Conservation (phyloP, 2,888 invertebrate species). For the Eupithecia subumbrata region DNA sequence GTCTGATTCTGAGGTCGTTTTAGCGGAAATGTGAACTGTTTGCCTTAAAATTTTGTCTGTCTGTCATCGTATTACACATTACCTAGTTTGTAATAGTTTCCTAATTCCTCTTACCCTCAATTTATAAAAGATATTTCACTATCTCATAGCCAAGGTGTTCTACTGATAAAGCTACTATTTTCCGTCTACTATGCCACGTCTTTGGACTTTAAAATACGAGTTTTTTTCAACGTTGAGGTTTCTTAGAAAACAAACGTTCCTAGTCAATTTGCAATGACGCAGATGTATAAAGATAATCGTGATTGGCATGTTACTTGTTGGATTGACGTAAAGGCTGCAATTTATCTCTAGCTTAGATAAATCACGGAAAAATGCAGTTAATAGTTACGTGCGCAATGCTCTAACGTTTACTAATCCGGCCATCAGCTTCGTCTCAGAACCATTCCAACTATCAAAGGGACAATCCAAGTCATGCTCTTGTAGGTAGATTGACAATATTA, state of each 20-base stretch:
- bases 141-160: not conserved
- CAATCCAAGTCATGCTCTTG: not conserved
- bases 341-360: constrained; percentile 19
- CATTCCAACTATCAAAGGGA: not conserved
- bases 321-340: constrained; percentile 28
- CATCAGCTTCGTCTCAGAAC: not conserved
- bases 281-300: constrained; percentile 28
- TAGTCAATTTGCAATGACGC: constrained; percentile 29
- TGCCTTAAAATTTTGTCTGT: constrained; percentile 34
- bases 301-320: constrained; percentile 23
- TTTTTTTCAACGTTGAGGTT: not conserved
- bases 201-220: not conserved
- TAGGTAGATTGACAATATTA: not conserved
- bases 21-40: constrained; percentile 55
- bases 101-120: not conserved
- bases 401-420: not conserved
- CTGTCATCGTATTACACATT: constrained; percentile 3
- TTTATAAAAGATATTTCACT: not conserved
- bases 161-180: not conserved
- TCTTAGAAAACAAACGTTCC: constrained; percentile 12
- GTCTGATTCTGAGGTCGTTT: constrained; percentile 49
- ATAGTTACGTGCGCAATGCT: not conserved
- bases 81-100: not conserved
- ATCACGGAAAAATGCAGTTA: not conserved
- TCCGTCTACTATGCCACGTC: not conserved